These are phyloP conservation scores for Trinorchestia longiramus DNA, from an alignment of 1,140 invertebrate genomes.

Conservation along the genomic window DNA sequence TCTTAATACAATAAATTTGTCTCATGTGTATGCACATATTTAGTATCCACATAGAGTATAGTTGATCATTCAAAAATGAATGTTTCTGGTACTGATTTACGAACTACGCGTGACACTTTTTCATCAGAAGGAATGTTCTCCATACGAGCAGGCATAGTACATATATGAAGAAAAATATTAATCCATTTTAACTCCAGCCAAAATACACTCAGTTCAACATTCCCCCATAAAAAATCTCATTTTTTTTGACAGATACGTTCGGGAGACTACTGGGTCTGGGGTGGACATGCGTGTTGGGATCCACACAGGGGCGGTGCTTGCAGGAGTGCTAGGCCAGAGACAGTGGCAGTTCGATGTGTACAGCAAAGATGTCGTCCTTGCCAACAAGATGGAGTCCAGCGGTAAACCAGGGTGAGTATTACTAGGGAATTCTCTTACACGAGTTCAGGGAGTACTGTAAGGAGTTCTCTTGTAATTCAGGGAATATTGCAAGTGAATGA, in stretches of 20 bases:
- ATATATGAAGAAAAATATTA: neutral
- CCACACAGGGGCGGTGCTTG: conserved; percentile 94
- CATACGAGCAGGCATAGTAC: too few species aligned
- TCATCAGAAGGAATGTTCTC: too few species aligned
- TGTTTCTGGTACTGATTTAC: too few species aligned
- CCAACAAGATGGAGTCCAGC: conserved; percentile 98
- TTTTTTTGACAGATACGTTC: conserved; percentile 81
- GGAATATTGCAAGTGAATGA: neutral
- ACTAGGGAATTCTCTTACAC: neutral
- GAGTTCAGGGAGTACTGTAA: neutral
- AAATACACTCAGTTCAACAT: neutral
- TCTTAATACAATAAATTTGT: too few species aligned
- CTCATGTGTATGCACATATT: too few species aligned
- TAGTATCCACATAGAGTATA: too few species aligned
- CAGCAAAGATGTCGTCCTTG: conserved; percentile 95
- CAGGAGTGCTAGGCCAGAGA: conserved; percentile 93
- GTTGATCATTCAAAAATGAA: too few species aligned
- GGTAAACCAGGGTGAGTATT: conserved; percentile 87
- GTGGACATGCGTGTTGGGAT: conserved; percentile 99
- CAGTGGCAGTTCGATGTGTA: conserved; percentile 99
- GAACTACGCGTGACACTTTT: too few species aligned
- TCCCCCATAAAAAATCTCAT: neutral
- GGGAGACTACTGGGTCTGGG: conserved; percentile 92
- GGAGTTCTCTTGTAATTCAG: neutral
- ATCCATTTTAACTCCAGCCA: neutral